A percentile compares a stretch with the other conserved stretches of the same genome.
Evolutionary conservation across 1,140 invertebrate genomes (phyloP).

Genomic region (Solen grandis): DNA sequence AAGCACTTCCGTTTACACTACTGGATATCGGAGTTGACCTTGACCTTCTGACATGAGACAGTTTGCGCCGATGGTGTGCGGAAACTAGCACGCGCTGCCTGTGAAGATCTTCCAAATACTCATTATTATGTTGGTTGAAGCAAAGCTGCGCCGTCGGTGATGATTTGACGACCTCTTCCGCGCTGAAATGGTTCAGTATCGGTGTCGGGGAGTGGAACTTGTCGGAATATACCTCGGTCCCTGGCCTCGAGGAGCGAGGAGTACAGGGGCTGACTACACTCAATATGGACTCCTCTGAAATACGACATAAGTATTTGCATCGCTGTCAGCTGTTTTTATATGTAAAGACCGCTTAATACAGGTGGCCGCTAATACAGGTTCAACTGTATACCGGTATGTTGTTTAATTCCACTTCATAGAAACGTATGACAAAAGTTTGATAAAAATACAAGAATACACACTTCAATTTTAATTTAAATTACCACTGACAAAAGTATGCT

Average conservation of each 20-base stretch:
- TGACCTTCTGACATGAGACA: slow-evolving; percentile 19
- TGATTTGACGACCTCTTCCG: slow-evolving; percentile 30
- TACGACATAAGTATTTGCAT: too few species aligned
- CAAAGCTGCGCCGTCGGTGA: slow-evolving; percentile 17
- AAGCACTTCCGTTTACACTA: neutral
- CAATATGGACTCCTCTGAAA: slow-evolving; percentile 37
- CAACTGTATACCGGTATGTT: too few species aligned
- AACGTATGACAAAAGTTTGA: too few species aligned
- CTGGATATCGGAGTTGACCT: slow-evolving; percentile 17
- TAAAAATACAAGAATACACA: too few species aligned
- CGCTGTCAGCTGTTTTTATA: too few species aligned
- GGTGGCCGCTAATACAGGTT: too few species aligned
- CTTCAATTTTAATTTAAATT: too few species aligned
- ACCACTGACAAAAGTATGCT: too few species aligned
- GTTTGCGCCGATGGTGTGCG: slow-evolving; percentile 35
- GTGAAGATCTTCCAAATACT: slow-evolving; percentile 46
- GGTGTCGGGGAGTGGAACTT: slow-evolving; percentile 41
- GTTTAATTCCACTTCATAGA: too few species aligned
- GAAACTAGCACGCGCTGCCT: slow-evolving; percentile 50
- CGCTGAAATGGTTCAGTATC: slow-evolving; percentile 35
- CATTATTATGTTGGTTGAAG: slow-evolving; percentile 45
- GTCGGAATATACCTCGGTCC: slow-evolving; percentile 16
- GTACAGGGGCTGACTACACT: slow-evolving; percentile 51
- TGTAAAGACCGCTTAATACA: too few species aligned
- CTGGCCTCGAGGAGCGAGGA: slow-evolving; percentile 35